Base-by-base conservation (phyloP, 2,888 invertebrate genomes). In the Phrixothrix hirtus region DNA sequence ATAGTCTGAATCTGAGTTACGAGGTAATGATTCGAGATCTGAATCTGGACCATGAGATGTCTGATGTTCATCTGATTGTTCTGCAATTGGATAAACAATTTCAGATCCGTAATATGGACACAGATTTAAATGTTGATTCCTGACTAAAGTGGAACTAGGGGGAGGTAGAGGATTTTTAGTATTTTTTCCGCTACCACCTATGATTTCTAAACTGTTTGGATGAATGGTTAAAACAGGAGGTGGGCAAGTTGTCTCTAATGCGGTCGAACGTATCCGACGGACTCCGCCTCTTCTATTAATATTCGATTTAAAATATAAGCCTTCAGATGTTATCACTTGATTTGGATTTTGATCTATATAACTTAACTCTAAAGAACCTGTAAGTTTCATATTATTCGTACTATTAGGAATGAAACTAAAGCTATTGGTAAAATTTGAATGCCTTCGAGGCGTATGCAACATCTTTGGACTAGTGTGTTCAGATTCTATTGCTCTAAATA, bases 71-170 rank as follows among this genome's bases (percentile, higher is more conserved):
- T 89, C 91, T 0, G 87, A 86, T 70, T 89, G 89, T 75, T 92
- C 92, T 1, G 88, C 90, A 62, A 92, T 91, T 2, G 92, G 90
- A 73, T 91, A 90, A 1, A 89, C 84, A 49, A 88, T 87, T 73
- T 89, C 88, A 1, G 88, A 87, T 9, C 87, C 86, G 62, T 85
- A 86, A 62, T 82, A 83, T 1, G 85, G 84, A 64, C 85, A 87
- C 10, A 87, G 73, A 69, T 86, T 87, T 16, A 86, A 75, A 69
- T 87, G 87, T 29, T 86, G 86, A 56, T 87, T 87, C 5, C 87
- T 77, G 1, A 85, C 85, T 45, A 87, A 74, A 64, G 83, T 81
- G 64, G 84, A 85, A 66, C 87, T 87, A 12, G 87, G 87, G 4
- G 87, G 87, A 11, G 87, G 87, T 54, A 87, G 76, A 2, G 86